A percentile compares a stretch with the other conserved stretches of the same genome.
phyloP scores from a whole-genome alignment of 2,888 invertebrate genomes.

The Atethmia centrago region DNA sequence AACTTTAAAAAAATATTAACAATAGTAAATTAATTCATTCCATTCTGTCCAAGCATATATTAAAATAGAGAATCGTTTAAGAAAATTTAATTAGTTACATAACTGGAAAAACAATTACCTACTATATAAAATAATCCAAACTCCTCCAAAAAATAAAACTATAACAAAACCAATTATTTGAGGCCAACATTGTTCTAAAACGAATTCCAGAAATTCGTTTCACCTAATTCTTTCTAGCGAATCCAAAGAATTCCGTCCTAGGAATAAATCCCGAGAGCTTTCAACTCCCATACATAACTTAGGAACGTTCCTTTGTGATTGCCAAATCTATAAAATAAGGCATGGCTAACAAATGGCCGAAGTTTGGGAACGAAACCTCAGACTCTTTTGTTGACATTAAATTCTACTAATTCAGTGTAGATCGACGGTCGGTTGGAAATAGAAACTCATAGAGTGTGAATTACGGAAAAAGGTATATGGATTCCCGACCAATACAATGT shows the following conservation, averaged over 20 bases:
- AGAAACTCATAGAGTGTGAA: slow-evolving; percentile 40
- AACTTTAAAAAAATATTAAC: not conserved
- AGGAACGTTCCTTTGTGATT: slow-evolving; percentile 51
- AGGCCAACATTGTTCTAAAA: slow-evolving; percentile 35
- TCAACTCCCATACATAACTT: slow-evolving; percentile 53
- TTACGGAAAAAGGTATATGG: not conserved
- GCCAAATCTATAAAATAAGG: slow-evolving; percentile 59
- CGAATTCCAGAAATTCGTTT: slow-evolving; percentile 46
- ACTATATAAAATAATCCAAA: not conserved
- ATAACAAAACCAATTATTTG: slow-evolving; percentile 27
- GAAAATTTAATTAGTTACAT: not conserved
- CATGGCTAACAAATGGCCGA: slow-evolving; percentile 51
- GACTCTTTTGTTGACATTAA: slow-evolving; percentile 59
- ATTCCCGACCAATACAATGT: no score
- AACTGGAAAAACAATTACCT: not conserved
- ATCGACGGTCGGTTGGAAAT: slow-evolving; percentile 14
- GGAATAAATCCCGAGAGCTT: slow-evolving; percentile 52
- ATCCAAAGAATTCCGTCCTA: slow-evolving; percentile 41
- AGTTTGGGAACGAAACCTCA: slow-evolving; percentile 44
- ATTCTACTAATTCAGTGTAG: slow-evolving; percentile 44
- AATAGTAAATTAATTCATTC: not conserved
- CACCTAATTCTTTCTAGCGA: slow-evolving; percentile 35
- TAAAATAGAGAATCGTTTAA: not conserved
- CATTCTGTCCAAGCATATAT: not conserved
- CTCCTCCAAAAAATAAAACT: slow-evolving; percentile 4